Base-by-base conservation (phyloP, 92 coral and sea anemone genomes). In the Porites lobata region DNA sequence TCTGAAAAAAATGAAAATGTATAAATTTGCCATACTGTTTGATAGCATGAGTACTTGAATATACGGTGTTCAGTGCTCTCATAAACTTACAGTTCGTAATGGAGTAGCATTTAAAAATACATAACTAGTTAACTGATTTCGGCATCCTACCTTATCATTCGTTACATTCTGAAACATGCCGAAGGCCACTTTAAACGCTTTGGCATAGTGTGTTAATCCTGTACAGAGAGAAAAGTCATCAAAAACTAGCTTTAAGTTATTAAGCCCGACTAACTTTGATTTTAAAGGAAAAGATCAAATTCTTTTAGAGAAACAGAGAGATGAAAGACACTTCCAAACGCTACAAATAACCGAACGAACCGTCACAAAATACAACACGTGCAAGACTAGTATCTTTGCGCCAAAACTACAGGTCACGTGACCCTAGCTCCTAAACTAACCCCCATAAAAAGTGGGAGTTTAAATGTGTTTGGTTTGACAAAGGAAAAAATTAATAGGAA, bases 181-280 rank as follows among this genome's bases (percentile, higher is more conserved):
- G 38, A 91, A 91, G 53, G 94, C 91, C 21, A 62, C 56, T 38
- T 29, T 50, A 61, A 91, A 91, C 17, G 94, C 94, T 76, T 68
- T 26, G 14, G 84, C 80, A 76, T 91, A 91, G n/a, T 26, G 29
- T 1, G 94, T 91, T 12, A 1, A 2, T 74, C 94, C 94, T 91
- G 68, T 0, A 24, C 53, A 12, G 65, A 13, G 50, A 43, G 4
- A 67, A 21, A 32, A 38, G 47, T 4, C 47, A 38, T 38, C 6
- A 38, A 38, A 38, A 38, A 38, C 7, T 38, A 38, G 47, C 47
- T 38, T 38, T 38, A 4, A 38, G 47, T 38, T 38, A 38, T 38
- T 38, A 38, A 38, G 6, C 47, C 47, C 47, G 6, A 38, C 47
- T 38, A 38, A 38, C 47, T 38, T 38, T 38, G 47, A 38, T 4